Evolutionary conservation across 2,113 vertebrate species (phyloP), one percentile per base, ranked within the genome.

Genomic region (Larimichthys crocea): DNA sequence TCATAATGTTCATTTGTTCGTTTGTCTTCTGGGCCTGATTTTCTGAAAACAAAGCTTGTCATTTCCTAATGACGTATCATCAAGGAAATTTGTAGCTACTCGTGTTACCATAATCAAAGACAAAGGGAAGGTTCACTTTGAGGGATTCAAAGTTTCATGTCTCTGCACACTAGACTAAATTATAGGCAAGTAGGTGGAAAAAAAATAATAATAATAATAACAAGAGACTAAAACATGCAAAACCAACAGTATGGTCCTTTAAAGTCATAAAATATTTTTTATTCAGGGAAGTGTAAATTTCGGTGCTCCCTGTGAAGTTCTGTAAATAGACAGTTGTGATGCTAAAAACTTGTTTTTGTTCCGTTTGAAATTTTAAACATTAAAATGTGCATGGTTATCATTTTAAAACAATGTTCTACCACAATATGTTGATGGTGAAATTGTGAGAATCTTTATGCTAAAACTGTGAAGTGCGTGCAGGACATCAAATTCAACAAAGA

Each of bases 271-370:
- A 44, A 42, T 53, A 60, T 26, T 20, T 67, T 77, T 29, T 24
- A 57, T 75, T 72, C 44, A 69, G 66, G 62, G 8, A 76, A 10
- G 22, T 74, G 3, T 26, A 15, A 79, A 11, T 82, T 0, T 5
- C 35, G 66, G 48, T 52, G 62, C 46, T 74, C n/a, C 73, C 52
- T 62, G 12, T 66, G 17, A 70, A 69, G 5, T 3, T 64, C 53
- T 80, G 70, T 85, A 76, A 78, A 83, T 48, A 77, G 20, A 84
- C 7, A 3, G 0, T 10, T 49, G 26, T 57, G 57, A 74, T 62
- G 40, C 31, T 57, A 20, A 72, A 60, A 24, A 73, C 5, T 31
- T 72, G 40, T 73, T 68, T 82, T 73, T 72, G 31, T 83, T 68
- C n/a, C 5, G 3, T 35, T 68, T 22, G 26, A 42, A n/a, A 52